phyloP scores from a whole-genome alignment of 2,113 vertebrate genomes.

The Odontophorus gujanensis region DNA sequence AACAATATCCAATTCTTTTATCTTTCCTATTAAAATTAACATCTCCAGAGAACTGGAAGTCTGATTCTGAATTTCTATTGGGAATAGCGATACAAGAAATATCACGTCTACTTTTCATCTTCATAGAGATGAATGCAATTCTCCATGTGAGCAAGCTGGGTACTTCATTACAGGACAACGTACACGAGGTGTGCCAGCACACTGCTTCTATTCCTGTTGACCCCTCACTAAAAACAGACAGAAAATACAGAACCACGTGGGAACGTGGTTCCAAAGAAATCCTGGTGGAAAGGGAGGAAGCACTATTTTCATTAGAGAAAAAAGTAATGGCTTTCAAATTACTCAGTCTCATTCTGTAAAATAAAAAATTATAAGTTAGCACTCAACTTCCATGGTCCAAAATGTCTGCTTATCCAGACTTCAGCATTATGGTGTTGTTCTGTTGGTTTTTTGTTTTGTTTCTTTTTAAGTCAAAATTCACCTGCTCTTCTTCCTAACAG shows the following conservation, averaged over 20 bases:
- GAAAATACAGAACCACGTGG: not conserved
- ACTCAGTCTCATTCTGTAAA: not conserved
- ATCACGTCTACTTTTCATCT: not conserved
- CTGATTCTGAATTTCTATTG: constrained; percentile 7
- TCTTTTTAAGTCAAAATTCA: not conserved
- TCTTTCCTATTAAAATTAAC: constrained; percentile 5
- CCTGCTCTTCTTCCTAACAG: not conserved
- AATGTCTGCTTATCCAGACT: not conserved
- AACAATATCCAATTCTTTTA: not conserved
- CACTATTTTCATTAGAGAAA: not conserved
- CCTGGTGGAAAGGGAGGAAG: not conserved
- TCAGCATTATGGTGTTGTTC: not conserved
- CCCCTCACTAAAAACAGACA: not conserved
- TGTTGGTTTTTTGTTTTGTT: not conserved
- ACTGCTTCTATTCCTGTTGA: not conserved
- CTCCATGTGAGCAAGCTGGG: not conserved
- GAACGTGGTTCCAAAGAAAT: not conserved
- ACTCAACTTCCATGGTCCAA: not conserved
- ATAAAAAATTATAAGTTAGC: not conserved
- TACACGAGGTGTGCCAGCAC: not conserved
- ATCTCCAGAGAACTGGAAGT: not conserved
- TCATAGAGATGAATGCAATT: not conserved
- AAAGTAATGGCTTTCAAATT: not conserved
- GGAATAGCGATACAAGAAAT: not conserved
- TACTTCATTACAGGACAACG: not conserved